Conservation (phyloP, 2,113 vertebrate genomes). For the Oreochromis spilurus region DNA sequence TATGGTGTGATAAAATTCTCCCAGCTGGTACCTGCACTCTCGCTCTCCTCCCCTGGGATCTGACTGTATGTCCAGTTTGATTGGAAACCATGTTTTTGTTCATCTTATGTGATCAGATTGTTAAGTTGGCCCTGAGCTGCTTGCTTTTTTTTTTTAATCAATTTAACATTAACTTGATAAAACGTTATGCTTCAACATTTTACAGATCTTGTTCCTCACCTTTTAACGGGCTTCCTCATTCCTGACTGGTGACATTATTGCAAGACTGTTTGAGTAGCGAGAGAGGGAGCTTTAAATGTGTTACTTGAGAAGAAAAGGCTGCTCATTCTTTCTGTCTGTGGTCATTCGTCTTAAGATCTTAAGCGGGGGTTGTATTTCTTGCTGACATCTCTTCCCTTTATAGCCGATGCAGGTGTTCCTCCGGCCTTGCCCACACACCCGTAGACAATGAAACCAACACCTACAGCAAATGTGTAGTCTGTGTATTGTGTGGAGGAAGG, state of each 20-base stretch:
- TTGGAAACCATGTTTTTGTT: background rate
- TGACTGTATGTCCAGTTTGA: slow-evolving; percentile 9
- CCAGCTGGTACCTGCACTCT: slow-evolving; percentile 40
- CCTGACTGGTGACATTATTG: background rate
- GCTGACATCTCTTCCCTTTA: slow-evolving; percentile 27
- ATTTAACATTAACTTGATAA: background rate
- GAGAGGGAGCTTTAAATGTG: background rate
- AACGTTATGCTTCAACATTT: background rate
- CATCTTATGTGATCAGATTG: background rate
- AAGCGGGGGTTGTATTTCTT: slow-evolving; percentile 4
- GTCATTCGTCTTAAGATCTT: background rate
- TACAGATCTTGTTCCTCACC: background rate
- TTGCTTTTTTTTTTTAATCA: background rate
- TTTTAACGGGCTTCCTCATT: background rate
- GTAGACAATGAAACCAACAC: background rate
- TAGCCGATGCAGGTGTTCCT: slow-evolving; percentile 22
- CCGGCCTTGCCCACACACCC: background rate
- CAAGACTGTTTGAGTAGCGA: background rate
- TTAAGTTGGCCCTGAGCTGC: background rate
- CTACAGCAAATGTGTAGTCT: background rate
- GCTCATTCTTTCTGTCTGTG: background rate
- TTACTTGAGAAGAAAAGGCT: background rate
- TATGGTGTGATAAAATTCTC: slow-evolving; percentile 56
- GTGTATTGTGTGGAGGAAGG: background rate
- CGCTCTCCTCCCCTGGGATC: background rate